A percentile compares a stretch with the other conserved stretches of the same genome.
phyloP scores from a whole-genome alignment of 2,888 invertebrate genomes.

The Heteropelma amictum region DNA sequence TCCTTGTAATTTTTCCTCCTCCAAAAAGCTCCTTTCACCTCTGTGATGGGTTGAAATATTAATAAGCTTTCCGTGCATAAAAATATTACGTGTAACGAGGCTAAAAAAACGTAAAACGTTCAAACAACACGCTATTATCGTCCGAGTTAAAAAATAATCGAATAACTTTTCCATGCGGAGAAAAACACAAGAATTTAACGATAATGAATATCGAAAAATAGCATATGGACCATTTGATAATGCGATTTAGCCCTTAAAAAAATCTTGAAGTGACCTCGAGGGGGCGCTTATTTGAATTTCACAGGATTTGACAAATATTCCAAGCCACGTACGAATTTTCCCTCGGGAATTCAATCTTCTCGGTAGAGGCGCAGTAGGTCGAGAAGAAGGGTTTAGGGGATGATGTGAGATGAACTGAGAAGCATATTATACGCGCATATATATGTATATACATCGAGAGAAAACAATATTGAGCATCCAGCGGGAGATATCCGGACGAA shows the following conservation, averaged over 20 bases:
- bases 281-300: conserved; percentile 11
- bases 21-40: too few relatives aligned
- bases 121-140: too few relatives aligned
- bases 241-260: too few relatives aligned
- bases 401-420: background rate
- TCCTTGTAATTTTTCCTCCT: too few relatives aligned
- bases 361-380: background rate
- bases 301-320: conserved; percentile 3
- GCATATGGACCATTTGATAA: background rate
- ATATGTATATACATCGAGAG: conserved; percentile 8
- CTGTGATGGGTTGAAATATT: too few relatives aligned
- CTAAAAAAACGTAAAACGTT: too few relatives aligned
- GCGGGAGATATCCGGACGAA: background rate
- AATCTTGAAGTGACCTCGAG: background rate
- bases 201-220: background rate
- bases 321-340: conserved; percentile 15
- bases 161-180: too few relatives aligned
- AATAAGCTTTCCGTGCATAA: too few relatives aligned
- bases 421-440: too few relatives aligned
- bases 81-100: too few relatives aligned
- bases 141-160: too few relatives aligned
- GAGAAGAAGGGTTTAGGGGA: background rate
- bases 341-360: conserved; percentile 15
- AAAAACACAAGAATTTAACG: too few relatives aligned
- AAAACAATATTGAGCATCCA: conserved; percentile 51